phyloP scores from a whole-genome alignment of 2,797 vertebrate species.

The Hafferia zeledoni region DNA sequence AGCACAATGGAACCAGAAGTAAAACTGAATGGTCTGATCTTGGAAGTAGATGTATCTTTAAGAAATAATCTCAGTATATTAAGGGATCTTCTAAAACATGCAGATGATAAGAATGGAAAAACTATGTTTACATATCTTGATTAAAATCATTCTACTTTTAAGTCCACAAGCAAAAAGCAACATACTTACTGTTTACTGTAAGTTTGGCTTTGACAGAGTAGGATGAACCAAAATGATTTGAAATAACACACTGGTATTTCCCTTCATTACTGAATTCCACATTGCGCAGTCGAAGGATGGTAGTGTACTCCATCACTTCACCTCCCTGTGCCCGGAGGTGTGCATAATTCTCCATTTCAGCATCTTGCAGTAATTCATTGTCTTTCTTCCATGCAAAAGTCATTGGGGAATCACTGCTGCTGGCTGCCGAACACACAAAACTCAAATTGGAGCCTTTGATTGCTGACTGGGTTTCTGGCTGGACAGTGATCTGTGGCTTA shows the following conservation, averaged over 20 bases:
- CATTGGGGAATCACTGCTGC: slow-evolving; percentile 98
- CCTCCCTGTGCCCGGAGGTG: slow-evolving; percentile 87
- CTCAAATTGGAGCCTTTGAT: slow-evolving; percentile 92
- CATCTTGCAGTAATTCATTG: slow-evolving; percentile 89
- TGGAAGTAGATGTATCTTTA: neutral
- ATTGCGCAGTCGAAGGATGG: slow-evolving; percentile 85
- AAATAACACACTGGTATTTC: slow-evolving; percentile 97
- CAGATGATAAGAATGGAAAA: neutral
- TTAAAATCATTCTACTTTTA: neutral
- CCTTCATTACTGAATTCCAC: slow-evolving; percentile 93
- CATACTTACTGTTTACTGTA: slow-evolving; percentile 92
- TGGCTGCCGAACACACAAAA: slow-evolving; percentile 94
- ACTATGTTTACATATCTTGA: neutral
- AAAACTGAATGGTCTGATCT: neutral
- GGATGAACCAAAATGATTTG: slow-evolving; percentile 96
- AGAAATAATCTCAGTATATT: neutral
- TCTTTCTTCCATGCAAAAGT: slow-evolving; percentile 99
- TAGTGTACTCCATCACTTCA: slow-evolving; percentile 93
- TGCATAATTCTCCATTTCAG: slow-evolving; percentile 93
- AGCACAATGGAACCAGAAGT: neutral
- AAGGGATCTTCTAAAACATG: neutral
- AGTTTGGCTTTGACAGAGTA: slow-evolving; percentile 96
- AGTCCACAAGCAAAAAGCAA: neutral
- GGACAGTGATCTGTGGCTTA: slow-evolving; percentile 96
- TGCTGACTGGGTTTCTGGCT: slow-evolving; percentile 94